A percentile compares a stretch with the other conserved stretches of the same genome.
phyloP scores from a whole-genome alignment of 2,113 vertebrate genomes.

The Pterophyllum scalare region DNA sequence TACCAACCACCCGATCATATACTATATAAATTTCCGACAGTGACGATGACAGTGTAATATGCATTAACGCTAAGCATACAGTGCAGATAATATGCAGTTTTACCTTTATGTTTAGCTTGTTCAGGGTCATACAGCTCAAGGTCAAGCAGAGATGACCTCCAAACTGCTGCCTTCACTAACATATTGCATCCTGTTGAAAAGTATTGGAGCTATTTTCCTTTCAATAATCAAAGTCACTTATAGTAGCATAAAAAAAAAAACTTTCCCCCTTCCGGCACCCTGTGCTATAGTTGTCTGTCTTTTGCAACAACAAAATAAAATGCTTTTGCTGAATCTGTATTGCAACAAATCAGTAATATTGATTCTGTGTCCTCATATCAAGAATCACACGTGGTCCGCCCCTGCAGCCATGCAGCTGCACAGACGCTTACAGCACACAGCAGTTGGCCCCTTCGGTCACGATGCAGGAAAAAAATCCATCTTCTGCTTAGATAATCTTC shows the following conservation, averaged over 20 bases:
- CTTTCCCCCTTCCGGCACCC: too few species aligned
- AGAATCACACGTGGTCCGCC: rapidly evolving
- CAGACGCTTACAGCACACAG: background rate
- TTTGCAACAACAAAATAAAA: background rate
- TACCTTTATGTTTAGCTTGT: constrained; percentile 18
- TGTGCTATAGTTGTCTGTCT: background rate
- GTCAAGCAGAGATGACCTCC: constrained; percentile 5
- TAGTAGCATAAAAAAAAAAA: too few species aligned
- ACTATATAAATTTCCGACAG: background rate
- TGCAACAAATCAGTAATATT: rapidly evolving
- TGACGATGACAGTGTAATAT: background rate
- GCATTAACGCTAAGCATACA: background rate
- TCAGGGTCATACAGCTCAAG: constrained; percentile 25
- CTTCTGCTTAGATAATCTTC: too few species aligned
- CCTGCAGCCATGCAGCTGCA: background rate
- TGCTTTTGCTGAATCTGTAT: background rate
- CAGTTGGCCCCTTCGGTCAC: background rate
- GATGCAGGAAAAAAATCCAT: too few species aligned
- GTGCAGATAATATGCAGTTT: background rate
- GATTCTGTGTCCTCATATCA: too few species aligned
- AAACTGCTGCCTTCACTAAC: background rate
- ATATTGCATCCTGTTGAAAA: background rate
- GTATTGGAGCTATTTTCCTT: background rate
- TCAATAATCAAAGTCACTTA: background rate
- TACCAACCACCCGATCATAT: rapidly evolving